Conservation (phyloP, 2,888 invertebrate genomes). For the Limenitis camilla region DNA sequence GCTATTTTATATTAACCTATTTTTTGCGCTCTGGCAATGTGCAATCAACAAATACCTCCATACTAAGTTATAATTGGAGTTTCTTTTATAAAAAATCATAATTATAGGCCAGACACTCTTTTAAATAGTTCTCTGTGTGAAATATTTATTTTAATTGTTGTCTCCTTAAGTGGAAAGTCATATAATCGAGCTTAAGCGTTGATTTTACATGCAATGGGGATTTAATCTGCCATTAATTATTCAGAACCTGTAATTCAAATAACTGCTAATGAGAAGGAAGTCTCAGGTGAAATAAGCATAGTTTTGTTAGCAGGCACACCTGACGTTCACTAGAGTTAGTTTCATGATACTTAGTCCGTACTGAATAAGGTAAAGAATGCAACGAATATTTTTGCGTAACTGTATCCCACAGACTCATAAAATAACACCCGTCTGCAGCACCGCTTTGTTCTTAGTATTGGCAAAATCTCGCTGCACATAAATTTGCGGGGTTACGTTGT, state of each 20-base stretch:
- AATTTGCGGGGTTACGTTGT: conserved; percentile 70
- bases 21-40: conserved; percentile 20
- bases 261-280: conserved; percentile 16
- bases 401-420: conserved; percentile 19
- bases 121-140: background rate
- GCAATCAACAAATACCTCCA: conserved; percentile 12
- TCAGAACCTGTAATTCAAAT: conserved; percentile 8
- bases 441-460: conserved; percentile 50
- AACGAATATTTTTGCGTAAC: conserved; percentile 8
- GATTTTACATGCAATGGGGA: conserved; percentile 1
- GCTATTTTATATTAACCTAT: conserved; percentile 17
- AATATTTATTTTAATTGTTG: background rate
- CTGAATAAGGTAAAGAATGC: conserved; percentile 13
- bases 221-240: conserved; percentile 5
- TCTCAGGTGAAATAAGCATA: conserved; percentile 11
- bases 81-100: conserved; percentile 3
- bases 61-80: conserved; percentile 10
- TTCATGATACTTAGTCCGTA: conserved; percentile 8
- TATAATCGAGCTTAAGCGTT: background rate
- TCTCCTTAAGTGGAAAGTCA: background rate
- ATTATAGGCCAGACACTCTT: conserved; percentile 2
- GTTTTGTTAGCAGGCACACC: conserved; percentile 11
- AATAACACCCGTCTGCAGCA: conserved; percentile 25
- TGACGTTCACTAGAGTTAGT: conserved; percentile 3
- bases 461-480: conserved; percentile 67